Evolutionary conservation across 92 coral and sea anemone genomes (phyloP).

Genomic region (Porites divaricata): DNA sequence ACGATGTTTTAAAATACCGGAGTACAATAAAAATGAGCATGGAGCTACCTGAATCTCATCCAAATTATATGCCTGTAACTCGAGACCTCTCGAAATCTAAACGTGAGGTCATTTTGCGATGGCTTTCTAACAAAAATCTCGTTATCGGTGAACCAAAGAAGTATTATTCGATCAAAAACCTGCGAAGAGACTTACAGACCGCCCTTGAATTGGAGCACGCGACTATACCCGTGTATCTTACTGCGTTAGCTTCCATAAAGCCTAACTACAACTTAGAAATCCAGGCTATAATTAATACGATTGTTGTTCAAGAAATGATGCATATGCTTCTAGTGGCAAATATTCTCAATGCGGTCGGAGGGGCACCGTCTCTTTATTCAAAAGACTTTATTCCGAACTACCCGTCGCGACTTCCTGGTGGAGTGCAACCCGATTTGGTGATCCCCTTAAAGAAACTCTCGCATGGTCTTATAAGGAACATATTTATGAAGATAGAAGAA

Average conservation of each 20-base stretch:
- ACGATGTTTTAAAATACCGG: conserved; percentile 54
- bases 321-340: conserved; percentile 80
- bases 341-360: conserved; percentile 83
- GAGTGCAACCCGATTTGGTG: conserved; percentile 69
- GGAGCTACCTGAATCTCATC: conserved; percentile 60
- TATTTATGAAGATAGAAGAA: conserved; percentile 76
- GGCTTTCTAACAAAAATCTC: conserved; percentile 57
- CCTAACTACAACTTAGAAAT: conserved; percentile 57
- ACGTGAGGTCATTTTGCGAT: conserved; percentile 57
- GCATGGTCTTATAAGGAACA: conserved; percentile 70
- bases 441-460: conserved; percentile 78
- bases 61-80: conserved; percentile 83
- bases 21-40: conserved; percentile 44
- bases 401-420: conserved; percentile 82
- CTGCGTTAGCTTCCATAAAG: conserved; percentile 74
- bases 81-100: conserved; percentile 75
- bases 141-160: conserved; percentile 44
- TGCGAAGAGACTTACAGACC: conserved; percentile 66
- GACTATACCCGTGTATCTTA: conserved; percentile 76
- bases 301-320: conserved; percentile 76
- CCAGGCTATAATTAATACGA: conserved; percentile 43
- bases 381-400: conserved; percentile 55
- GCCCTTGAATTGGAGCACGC: conserved; percentile 78
- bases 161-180: conserved; percentile 43
- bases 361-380: conserved; percentile 55